phyloP scores from a whole-genome alignment of 2,113 vertebrate species.

The Furnarius figulus region DNA sequence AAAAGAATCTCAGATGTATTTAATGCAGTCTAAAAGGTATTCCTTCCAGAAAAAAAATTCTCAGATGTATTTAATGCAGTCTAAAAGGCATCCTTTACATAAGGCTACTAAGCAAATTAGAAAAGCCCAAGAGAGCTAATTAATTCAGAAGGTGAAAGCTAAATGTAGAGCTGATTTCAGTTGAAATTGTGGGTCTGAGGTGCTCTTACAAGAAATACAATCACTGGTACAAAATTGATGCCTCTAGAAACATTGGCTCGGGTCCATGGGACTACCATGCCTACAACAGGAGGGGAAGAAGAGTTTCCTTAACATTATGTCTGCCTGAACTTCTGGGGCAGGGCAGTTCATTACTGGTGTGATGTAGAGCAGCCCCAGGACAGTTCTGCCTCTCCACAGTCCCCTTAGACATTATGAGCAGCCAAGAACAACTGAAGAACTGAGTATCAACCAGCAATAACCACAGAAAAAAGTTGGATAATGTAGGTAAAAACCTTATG shows the following conservation, averaged over 20 bases:
- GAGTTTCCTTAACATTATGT: background rate
- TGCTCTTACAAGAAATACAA: background rate
- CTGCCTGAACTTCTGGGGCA: background rate
- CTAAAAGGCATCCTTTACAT: background rate
- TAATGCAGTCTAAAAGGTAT: background rate
- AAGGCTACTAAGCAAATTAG: background rate
- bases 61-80: background rate
- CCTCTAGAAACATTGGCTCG: background rate
- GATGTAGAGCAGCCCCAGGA: background rate
- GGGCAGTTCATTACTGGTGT: background rate
- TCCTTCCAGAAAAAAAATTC: background rate
- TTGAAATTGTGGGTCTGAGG: background rate
- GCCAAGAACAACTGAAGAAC: background rate
- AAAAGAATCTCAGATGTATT: background rate
- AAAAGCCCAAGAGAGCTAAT: background rate
- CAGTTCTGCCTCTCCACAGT: background rate
- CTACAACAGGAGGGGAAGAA: background rate
- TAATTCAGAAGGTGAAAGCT: background rate
- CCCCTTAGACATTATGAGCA: background rate
- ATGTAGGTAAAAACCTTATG: background rate
- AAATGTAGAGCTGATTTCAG: background rate
- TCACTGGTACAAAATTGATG: background rate
- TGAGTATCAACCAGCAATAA: background rate
- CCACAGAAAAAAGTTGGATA: background rate
- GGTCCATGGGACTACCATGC: background rate